These are phyloP conservation scores for Drosophila prostipennis DNA, from an alignment of 2,888 invertebrate species.

Conservation along the genomic window DNA sequence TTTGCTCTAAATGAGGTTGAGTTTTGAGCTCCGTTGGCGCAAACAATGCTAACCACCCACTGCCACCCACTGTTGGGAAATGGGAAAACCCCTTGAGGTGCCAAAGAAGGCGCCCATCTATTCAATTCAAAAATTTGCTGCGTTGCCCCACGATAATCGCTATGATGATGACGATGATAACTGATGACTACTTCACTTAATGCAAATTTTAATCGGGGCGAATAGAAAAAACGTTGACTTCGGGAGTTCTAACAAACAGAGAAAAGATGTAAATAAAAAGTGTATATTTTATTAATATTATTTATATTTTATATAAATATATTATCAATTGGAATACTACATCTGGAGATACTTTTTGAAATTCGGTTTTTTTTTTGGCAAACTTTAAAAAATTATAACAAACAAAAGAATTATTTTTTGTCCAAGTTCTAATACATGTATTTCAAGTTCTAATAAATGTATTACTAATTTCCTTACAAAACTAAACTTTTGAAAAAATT, in stretches of 20 bases:
- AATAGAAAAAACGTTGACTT: conserved; percentile 33
- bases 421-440: too few species aligned
- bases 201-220: conserved; percentile 68
- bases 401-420: too few species aligned
- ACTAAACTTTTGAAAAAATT: too few species aligned
- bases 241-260: conserved; percentile 50
- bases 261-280: not conserved
- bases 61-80: not conserved
- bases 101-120: conserved; percentile 45
- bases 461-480: too few species aligned
- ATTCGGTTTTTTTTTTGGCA: too few species aligned
- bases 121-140: conserved; percentile 77
- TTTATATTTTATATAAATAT: too few species aligned
- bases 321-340: too few species aligned
- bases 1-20: conserved; percentile 74
- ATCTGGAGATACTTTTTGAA: too few species aligned
- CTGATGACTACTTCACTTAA: conserved; percentile 80
- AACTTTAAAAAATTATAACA: too few species aligned
- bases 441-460: too few species aligned
- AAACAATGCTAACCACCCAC: conserved; percentile 60
- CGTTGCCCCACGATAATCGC: conserved; percentile 61
- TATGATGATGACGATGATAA: conserved; percentile 56
- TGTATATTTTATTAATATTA: too few species aligned
- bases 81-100: conserved; percentile 32
- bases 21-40: conserved; percentile 72